Percentiles rank a stretch among this genome's conserved stretches.
Evolutionary conservation across 35 echinoderm and acorn worm genomes (phyloP).

Genomic region (Heliocidaris tuberculata): DNA sequence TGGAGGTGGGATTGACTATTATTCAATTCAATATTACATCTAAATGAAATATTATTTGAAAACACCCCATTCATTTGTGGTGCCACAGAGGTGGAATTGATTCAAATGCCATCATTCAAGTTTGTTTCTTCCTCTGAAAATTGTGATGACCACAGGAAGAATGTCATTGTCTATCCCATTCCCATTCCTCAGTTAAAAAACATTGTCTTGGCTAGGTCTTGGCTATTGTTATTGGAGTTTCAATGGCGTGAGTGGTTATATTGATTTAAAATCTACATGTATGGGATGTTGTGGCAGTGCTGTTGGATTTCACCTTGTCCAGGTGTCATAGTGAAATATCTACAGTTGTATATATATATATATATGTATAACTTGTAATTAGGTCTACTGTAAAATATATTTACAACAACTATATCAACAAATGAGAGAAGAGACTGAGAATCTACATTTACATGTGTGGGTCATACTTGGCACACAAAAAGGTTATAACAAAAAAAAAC

Average conservation of each 20-base stretch:
- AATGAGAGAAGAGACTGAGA: too few species aligned
- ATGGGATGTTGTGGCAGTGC: neutral
- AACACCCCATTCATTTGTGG: neutral
- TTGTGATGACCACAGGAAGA: neutral
- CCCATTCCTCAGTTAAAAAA: neutral
- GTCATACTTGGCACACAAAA: too few species aligned
- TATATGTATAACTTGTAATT: too few species aligned
- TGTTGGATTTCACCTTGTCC: neutral
- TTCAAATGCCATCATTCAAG: neutral
- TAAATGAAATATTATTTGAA: neutral
- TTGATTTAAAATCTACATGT: neutral
- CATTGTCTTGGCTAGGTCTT: neutral
- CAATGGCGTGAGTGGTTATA: neutral
- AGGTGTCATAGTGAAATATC: neutral
- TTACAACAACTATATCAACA: too few species aligned
- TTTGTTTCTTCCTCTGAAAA: neutral
- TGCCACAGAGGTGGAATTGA: neutral
- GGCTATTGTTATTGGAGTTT: neutral
- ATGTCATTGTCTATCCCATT: neutral
- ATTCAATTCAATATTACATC: too few species aligned
- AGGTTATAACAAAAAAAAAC: too few species aligned
- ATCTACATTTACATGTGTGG: too few species aligned
- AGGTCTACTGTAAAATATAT: too few species aligned
- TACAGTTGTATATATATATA: too few species aligned
- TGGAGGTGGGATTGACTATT: neutral